Conservation (phyloP, 2,797 vertebrate species). For the Chaetophractus vellerosus region DNA sequence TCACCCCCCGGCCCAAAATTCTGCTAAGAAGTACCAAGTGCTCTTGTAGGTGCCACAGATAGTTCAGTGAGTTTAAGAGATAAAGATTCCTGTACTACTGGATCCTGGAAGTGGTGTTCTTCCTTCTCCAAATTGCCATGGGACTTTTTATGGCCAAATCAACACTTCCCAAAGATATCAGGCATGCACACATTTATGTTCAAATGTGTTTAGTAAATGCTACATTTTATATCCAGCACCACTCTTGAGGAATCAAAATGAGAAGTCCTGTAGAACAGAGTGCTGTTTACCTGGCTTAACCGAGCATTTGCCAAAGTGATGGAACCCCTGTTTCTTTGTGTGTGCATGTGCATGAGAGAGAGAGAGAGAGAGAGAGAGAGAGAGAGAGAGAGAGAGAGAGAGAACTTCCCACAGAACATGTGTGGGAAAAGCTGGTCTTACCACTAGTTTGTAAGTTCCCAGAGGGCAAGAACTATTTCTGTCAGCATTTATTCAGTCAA, state of each 20-base stretch:
- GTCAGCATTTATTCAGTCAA: not conserved
- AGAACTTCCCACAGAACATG: too few species aligned
- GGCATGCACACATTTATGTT: not conserved
- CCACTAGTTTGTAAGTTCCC: not conserved
- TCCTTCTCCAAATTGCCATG: not conserved
- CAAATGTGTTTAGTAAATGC: not conserved
- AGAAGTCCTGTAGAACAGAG: not conserved
- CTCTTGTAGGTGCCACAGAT: not conserved
- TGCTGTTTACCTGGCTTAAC: not conserved
- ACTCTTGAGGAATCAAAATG: not conserved
- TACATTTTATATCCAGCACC: not conserved
- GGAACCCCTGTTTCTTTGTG: not conserved
- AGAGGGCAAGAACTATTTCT: not conserved
- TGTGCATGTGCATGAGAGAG: not conserved
- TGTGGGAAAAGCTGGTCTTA: constrained; percentile 13
- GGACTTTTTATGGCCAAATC: not conserved
- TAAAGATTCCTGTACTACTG: not conserved
- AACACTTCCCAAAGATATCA: not conserved
- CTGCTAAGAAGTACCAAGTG: not conserved
- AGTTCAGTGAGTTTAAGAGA: not conserved
- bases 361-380: too few species aligned
- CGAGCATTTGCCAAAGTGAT: not conserved
- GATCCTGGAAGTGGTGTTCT: not conserved
- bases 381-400: not conserved
- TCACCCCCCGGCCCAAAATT: not conserved